These are phyloP conservation scores for Apogon hyalosoma DNA, from an alignment of 2,797 vertebrate species.

Conservation along the genomic window DNA sequence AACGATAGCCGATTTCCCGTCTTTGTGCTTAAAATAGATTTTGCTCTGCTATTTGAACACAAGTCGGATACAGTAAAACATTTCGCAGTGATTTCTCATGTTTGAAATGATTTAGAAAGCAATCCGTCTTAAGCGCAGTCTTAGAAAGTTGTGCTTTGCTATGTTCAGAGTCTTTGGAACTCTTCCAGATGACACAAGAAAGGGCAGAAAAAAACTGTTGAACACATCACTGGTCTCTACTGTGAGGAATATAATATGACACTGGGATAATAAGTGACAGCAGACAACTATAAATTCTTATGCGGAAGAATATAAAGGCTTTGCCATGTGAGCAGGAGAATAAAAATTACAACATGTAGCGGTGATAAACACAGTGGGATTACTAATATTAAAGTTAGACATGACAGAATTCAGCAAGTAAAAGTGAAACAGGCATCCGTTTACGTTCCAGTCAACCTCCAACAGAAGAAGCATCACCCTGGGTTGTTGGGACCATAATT, in stretches of 20 bases:
- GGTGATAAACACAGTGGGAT: conserved; percentile 35
- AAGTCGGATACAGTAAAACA: conserved; percentile 67
- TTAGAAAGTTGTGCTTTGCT: conserved; percentile 74
- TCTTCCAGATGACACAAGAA: conserved; percentile 78
- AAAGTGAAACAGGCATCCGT: conserved; percentile 38
- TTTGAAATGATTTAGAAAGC: conserved; percentile 80
- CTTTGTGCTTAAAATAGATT: conserved; percentile 72
- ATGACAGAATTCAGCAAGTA: conserved; percentile 24
- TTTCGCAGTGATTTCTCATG: conserved; percentile 68
- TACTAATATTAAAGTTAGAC: conserved; percentile 49
- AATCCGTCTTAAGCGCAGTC: conserved; percentile 73
- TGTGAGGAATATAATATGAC: conserved; percentile 79
- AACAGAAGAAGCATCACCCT: conserved; percentile 40
- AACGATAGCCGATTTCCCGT: conserved; percentile 71
- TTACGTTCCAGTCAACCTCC: conserved; percentile 46
- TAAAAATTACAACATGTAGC: conserved; percentile 31
- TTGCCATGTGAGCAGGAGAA: conserved; percentile 44
- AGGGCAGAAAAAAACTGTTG: conserved; percentile 64
- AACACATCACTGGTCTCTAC: conserved; percentile 62
- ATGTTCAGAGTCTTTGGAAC: conserved; percentile 76
- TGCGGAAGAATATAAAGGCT: conserved; percentile 60
- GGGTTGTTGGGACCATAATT: conserved; percentile 11
- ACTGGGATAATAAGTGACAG: conserved; percentile 73
- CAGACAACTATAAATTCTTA: conserved; percentile 71
- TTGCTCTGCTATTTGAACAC: conserved; percentile 62